Base-by-base conservation (phyloP, 2,113 vertebrate genomes). In the Amphiprion percula region DNA sequence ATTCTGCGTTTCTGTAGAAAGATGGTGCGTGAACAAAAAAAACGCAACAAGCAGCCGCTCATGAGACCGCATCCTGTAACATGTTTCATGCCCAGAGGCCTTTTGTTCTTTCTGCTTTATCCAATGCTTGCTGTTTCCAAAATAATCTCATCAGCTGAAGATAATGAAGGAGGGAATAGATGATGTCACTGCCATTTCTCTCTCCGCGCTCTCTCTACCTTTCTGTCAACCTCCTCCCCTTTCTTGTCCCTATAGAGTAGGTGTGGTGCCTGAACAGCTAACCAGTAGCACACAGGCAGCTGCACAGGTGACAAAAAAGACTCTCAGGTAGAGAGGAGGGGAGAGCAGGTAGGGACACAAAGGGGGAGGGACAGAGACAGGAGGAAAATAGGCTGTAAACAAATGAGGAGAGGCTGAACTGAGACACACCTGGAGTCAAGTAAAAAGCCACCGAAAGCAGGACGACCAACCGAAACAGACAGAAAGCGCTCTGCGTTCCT, bases 201-300 rank as follows among this genome's bases (percentile, higher is more conserved):
- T 61, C 26, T 59, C 33, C 33, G 33, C 14, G 67, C 33, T 77
- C 50, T 37, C 4, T 74, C 67, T 69, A 19, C 69, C 63, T 68
- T 41, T 55, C 33, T 64, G 6, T 75, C 60, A 66, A 5, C 62
- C 82, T 82, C 88, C 85, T 72, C 69, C 79, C 60, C 68, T 70
- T 83, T 54, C 17, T 63, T 60, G 47, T 70, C 68, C 75, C 83
- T 28, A 11, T 33, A 67, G 71, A 69, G 61, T 76, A 87, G 91
- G 90, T 83, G 90, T 88, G 83, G 77, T 55, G 46, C 55, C 60
- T 65, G 24, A 21, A 24, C 79, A 76, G 75, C 84, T 83, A 53
- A 16, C 14, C 83, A 86, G 75, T 75, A 83, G 41, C 79, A n/a
- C 39, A 60, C 52, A 89, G 80, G 61, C 75, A 6, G 69, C 68